Conservation (phyloP, 1,140 invertebrate species). For the Temnothorax longispinosus region DNA sequence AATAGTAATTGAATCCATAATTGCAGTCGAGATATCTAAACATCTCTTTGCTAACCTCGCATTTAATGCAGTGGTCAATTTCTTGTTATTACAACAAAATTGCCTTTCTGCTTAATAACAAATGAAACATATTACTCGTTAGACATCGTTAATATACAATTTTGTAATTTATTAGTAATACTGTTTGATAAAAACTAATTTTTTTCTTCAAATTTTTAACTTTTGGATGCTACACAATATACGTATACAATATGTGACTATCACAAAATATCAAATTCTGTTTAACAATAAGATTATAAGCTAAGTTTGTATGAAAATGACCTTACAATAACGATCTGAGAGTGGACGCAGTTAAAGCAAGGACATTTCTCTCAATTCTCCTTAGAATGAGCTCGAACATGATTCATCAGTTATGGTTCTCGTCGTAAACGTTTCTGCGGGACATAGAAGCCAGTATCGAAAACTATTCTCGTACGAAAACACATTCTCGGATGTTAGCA, state of each 20-base stretch:
- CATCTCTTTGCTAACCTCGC: constrained; percentile 2
- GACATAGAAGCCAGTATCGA: constrained; percentile 11
- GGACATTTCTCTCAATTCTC: background rate
- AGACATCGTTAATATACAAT: background rate
- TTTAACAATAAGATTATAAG: background rate
- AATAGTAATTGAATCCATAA: constrained; percentile 9
- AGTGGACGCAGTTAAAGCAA: background rate
- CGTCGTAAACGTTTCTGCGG: constrained; percentile 16
- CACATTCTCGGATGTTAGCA: constrained; percentile 11
- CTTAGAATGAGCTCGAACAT: background rate
- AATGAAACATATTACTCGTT: background rate
- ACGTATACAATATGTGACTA: background rate
- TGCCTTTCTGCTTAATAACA: background rate
- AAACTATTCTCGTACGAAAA: constrained; percentile 48
- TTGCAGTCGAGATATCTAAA: background rate
- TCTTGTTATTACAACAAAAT: background rate
- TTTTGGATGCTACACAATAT: background rate
- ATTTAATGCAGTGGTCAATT: background rate
- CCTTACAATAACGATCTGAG: background rate
- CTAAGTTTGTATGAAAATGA: background rate
- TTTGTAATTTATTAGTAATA: background rate
- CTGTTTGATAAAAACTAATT: background rate
- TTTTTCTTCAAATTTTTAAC: background rate
- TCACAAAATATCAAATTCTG: background rate
- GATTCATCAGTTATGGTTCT: constrained; percentile 46